Conservation (phyloP, 2,888 invertebrate genomes). For the Harmothoe impar region DNA sequence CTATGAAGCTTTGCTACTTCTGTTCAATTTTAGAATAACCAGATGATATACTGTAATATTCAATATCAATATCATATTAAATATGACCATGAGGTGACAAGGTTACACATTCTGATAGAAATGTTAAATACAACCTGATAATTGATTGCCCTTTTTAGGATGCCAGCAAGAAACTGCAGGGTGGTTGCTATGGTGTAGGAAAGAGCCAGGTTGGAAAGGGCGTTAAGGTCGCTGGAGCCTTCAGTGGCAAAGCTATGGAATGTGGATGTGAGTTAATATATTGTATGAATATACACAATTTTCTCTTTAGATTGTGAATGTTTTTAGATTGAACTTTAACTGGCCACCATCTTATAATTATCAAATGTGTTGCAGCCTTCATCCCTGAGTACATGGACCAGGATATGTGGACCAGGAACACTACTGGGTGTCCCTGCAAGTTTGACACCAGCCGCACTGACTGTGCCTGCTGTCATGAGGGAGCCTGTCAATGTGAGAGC, state of each 20-base stretch:
- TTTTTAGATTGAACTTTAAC: not conserved
- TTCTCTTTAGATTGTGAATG: not conserved
- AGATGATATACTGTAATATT: no score
- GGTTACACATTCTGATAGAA: no score
- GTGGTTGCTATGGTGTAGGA: slow-evolving; percentile 28
- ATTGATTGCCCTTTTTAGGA: not conserved
- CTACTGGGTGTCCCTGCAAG: slow-evolving; percentile 55
- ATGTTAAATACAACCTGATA: no score
- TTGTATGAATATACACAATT: not conserved
- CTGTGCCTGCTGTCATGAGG: slow-evolving; percentile 61
- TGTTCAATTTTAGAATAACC: no score
- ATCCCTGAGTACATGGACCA: slow-evolving; percentile 62
- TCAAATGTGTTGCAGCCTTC: not conserved
- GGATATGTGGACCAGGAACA: slow-evolving; percentile 61
- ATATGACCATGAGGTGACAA: no score
- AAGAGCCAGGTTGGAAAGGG: not conserved
- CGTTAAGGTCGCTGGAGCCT: not conserved
- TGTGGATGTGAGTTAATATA: slow-evolving; percentile 41
- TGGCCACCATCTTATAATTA: not conserved
- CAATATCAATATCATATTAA: no score
- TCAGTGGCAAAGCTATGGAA: not conserved
- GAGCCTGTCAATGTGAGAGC: slow-evolving; percentile 49
- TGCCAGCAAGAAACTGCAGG: not conserved
- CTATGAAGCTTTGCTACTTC: no score
- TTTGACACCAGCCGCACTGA: slow-evolving; percentile 46